Percentiles rank a stretch among this genome's conserved stretches.
phyloP scores from a whole-genome alignment of 2,113 vertebrate genomes.

The Pterocles orientalis region DNA sequence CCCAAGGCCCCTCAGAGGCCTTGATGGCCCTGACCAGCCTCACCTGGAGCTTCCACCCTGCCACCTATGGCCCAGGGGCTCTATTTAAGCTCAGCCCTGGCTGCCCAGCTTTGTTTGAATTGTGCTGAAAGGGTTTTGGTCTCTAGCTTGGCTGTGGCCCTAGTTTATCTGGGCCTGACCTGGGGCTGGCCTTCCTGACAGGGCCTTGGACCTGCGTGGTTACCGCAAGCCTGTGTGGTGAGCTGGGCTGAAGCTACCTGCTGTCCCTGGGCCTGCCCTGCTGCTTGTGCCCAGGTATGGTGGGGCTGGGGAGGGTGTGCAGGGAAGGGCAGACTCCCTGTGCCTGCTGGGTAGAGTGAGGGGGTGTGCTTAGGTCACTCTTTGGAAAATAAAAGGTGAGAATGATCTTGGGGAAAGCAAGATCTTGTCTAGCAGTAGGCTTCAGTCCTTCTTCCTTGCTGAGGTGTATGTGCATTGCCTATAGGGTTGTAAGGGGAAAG shows the following conservation, averaged over 20 bases:
- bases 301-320: fast-evolving
- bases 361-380: fast-evolving
- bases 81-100: not conserved
- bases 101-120: fast-evolving
- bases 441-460: not conserved
- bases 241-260: not conserved
- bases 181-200: fast-evolving
- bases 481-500: not conserved
- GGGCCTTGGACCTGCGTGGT: fast-evolving
- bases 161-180: fast-evolving
- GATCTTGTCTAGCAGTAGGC: too few species aligned
- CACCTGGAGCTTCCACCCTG: not conserved
- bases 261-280: not conserved
- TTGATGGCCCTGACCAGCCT: not conserved
- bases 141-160: fast-evolving
- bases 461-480: not conserved
- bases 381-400: not conserved
- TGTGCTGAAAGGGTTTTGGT: not conserved
- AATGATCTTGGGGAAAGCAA: not conserved
- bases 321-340: not conserved
- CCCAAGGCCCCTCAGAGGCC: not conserved
- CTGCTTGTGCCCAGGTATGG: fast-evolving
- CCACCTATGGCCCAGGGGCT: not conserved
- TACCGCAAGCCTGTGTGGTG: fast-evolving
- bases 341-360: not conserved